Evolutionary conservation across 2,797 vertebrate species (phyloP), one percentile per base, ranked within the genome.

Genomic region (Ibycter americanus): DNA sequence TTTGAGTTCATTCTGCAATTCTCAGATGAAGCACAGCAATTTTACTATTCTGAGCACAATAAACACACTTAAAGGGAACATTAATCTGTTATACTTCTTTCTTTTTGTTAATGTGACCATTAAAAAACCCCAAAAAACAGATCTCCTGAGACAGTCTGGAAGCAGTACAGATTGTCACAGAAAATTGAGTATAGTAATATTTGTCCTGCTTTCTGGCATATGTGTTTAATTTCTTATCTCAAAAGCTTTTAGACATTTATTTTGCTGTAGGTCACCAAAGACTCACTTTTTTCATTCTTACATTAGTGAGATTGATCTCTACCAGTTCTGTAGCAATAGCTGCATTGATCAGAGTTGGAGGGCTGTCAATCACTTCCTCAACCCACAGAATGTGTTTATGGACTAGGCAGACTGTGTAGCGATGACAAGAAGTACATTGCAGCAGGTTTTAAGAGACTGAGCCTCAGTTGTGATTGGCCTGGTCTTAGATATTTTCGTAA

Each of bases 131-230:
- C 16, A 83, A 78, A 70, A 91, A 74, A 7, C 46, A 23, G 12
- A 40, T 93, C 85, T 93, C 87, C 49, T 72, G 87, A 90, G 93
- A 85, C 65, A 47, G 12, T 78, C 88, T 93, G 79, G 66, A 77
- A 88, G 62, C 46, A 62, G 68, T 73, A 70, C 36, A 89, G 17
- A 9, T 90, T 96, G 89, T 94, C 83, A 73, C 31, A 82, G 80
- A 94, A 95, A 95, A 95, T 20, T 61, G 72, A 77, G 11, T 70
- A n/a, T 46, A 88, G 52, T 83, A 73, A 21, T 95, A 68, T 91
- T 95, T 96, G 72, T 89, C 91, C 58, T 86, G n/a, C 31, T 89
- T 91, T 93, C 54, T 91, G 62, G 46, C 63, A 56, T 83, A 9
- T 46, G 25, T 27, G 27, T 76, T 87, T 83, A n/a, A 87, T 80